These are phyloP conservation scores for Pelobates cultripes DNA, from an alignment of 2,797 vertebrate genomes.

Conservation along the genomic window DNA sequence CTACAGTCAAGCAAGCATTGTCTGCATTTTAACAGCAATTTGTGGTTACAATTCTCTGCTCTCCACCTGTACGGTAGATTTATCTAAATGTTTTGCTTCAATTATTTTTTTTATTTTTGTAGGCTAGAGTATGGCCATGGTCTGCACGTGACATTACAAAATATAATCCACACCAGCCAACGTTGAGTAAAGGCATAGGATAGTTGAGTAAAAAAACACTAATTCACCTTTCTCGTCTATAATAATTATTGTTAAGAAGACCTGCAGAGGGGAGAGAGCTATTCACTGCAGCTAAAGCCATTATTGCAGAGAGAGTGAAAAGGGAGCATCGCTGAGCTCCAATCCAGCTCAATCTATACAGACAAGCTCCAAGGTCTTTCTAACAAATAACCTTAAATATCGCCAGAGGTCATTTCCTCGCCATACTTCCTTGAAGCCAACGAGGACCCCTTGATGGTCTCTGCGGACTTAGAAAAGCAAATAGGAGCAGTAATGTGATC, in stretches of 20 bases:
- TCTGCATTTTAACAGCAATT: not conserved
- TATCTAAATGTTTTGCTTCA: not conserved
- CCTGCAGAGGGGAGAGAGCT: slow-evolving; percentile 34
- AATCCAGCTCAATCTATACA: slow-evolving; percentile 12
- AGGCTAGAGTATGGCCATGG: too few relatives aligned
- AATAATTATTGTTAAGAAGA: not conserved
- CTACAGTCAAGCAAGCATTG: not conserved
- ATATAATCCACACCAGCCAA: too few relatives aligned
- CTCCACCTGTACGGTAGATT: not conserved
- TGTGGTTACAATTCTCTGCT: not conserved
- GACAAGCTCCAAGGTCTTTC: slow-evolving; percentile 30
- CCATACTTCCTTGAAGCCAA: slow-evolving; percentile 1
- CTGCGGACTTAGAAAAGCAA: slow-evolving; percentile 1
- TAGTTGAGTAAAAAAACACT: not conserved
- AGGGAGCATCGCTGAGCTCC: slow-evolving; percentile 36
- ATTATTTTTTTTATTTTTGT: not conserved
- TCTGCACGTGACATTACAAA: too few relatives aligned
- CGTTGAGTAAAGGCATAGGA: not conserved
- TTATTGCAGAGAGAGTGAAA: slow-evolving; percentile 18
- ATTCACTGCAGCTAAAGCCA: slow-evolving; percentile 26
- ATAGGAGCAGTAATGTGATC: slow-evolving; percentile 8
- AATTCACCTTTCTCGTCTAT: not conserved
- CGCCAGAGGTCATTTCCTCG: slow-evolving; percentile 44
- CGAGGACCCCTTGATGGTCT: not conserved
- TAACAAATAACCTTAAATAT: slow-evolving; percentile 40